Conservation (phyloP, 1,140 invertebrate genomes). For the Lanistes nyassanus region DNA sequence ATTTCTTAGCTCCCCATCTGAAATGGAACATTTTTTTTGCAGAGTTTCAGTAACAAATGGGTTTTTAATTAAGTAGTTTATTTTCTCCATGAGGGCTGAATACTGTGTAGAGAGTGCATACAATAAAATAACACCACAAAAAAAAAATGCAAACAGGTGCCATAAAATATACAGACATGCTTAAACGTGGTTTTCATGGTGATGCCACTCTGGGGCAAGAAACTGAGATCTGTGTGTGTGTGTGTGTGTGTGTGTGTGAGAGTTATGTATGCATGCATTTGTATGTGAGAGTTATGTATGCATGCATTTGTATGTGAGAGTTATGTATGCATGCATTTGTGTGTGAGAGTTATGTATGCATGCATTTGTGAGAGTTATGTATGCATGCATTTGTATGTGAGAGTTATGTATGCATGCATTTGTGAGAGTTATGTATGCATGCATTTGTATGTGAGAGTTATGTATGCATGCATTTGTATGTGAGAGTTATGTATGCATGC, state of each 20-base stretch:
- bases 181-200: neutral
- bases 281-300: neutral
- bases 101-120: neutral
- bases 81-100: no score
- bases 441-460: neutral
- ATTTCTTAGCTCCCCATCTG: slow-evolving; percentile 34
- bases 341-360: neutral
- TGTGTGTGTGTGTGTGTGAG: no score
- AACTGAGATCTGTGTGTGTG: no score
- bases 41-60: no score
- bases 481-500: neutral
- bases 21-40: slow-evolving; percentile 14
- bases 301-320: neutral
- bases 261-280: neutral
- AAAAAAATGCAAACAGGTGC: neutral
- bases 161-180: neutral
- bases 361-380: neutral
- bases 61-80: no score
- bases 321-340: neutral
- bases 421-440: neutral
- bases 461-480: neutral
- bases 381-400: neutral
- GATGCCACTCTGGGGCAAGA: neutral
- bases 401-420: neutral
- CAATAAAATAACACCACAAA: neutral